Conservation (phyloP, 2,888 invertebrate species). For the Drosophila anceps region DNA sequence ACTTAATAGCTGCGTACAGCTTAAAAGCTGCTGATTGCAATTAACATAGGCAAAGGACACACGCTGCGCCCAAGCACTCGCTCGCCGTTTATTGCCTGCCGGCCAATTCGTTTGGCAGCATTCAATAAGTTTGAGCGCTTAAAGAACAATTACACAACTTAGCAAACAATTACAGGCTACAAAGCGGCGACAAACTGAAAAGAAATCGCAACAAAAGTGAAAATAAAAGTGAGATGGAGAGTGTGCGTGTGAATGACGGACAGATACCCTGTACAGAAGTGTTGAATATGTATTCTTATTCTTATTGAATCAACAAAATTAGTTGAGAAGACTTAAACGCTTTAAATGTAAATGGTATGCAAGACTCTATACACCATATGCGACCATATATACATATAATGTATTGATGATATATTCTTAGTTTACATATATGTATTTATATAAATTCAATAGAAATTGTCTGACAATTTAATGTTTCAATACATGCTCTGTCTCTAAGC, state of each 20-base stretch:
- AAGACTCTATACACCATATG: too few species aligned
- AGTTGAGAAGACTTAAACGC: too few species aligned
- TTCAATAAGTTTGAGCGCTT: conserved; percentile 72
- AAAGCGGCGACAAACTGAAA: conserved; percentile 55
- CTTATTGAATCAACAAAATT: neutral
- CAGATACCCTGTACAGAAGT: neutral
- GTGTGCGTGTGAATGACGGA: neutral
- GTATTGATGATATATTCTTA: too few species aligned
- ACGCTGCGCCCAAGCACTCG: conserved; percentile 13
- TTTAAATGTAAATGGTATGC: too few species aligned
- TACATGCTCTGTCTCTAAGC: too few species aligned
- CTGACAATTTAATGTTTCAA: too few species aligned
- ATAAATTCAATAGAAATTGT: too few species aligned
- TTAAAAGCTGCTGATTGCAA: conserved; percentile 49
- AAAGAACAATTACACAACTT: conserved; percentile 71
- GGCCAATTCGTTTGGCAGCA: conserved; percentile 56
- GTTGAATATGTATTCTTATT: neutral
- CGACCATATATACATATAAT: too few species aligned
- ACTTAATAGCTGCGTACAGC: conserved; percentile 76
- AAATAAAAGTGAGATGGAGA: neutral
- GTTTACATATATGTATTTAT: too few species aligned
- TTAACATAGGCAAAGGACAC: conserved; percentile 34
- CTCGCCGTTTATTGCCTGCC: conserved; percentile 37
- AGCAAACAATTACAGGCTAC: conserved; percentile 69
- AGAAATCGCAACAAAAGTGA: conserved; percentile 35